Evolutionary conservation across 2,797 vertebrate species (phyloP), one percentile per base, ranked within the genome.

Genomic region (Discoglossus pictus): DNA sequence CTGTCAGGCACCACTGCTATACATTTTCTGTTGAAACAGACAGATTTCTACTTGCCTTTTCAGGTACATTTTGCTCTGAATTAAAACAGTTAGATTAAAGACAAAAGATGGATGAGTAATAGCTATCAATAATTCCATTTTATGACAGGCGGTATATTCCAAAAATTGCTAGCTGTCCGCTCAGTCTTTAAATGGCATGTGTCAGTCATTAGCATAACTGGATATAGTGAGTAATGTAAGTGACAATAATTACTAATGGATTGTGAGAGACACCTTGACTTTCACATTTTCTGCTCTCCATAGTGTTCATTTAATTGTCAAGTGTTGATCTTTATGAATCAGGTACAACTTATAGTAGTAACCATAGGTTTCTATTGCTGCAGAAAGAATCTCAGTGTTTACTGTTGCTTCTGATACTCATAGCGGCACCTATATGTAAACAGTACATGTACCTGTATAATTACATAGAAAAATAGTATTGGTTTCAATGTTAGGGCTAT

Each of bases 231-330:
- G 48, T 55, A 48, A 61, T 62, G 42, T 21, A 43, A 62, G 65
- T 55, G 67, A 69, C 67, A 69, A 40, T 69, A 55, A 69, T 69
- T 46, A 47, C 54, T 61, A 61, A 69, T 69, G 55, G 55, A 62
- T 69, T 62, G 62, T 38, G 51, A 55, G 67, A 27, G 24, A 16
- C 53, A 55, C 25, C 38, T 42, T 51, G 25, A 60, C 55, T 34
- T 36, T 34, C 23, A 39, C 51, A 62, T 55, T 40, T 8, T 15
- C 42, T 62, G 6, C 50, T 40, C 61, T 24, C 25, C 31, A 62
- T 61, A 48, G 24, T 31, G 54, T 36, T 61, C 47, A 38, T 39
- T 48, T 69, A 56, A 69, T 62, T 55, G 51, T 51, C 43, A 50
- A 60, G 55, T 52, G 18, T 56, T 59, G 46, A 68, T 40, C 44